These are phyloP conservation scores for Budorcas taxicolor DNA, from an alignment of 2,113 vertebrate genomes.

Conservation along the genomic window DNA sequence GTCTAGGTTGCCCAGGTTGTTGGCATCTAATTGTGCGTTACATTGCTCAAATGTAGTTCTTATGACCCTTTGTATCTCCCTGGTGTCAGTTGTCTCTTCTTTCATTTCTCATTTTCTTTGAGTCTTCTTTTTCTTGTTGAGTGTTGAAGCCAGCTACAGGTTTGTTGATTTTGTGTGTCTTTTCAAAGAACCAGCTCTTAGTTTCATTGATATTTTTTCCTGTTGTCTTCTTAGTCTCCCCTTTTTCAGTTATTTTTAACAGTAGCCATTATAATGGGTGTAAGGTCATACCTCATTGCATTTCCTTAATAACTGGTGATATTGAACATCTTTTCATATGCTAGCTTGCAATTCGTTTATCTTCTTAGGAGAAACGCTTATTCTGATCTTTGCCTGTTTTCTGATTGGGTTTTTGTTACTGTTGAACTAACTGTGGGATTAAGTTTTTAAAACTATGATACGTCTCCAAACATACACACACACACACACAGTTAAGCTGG, in stretches of 20 bases:
- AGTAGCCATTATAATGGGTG: not conserved
- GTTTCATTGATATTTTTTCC: not conserved
- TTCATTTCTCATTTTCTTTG: not conserved
- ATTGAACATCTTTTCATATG: not conserved
- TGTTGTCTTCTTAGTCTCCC: not conserved
- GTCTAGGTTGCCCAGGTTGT: not conserved
- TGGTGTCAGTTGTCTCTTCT: not conserved
- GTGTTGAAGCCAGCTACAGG: not conserved
- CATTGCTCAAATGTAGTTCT: not conserved
- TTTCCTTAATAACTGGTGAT: not conserved
- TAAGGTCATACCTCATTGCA: not conserved
- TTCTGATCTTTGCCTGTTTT: not conserved
- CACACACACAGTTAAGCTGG: not conserved
- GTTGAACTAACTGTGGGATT: not conserved
- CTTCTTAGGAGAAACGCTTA: not conserved
- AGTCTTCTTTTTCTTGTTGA: not conserved
- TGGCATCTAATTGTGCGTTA: not conserved
- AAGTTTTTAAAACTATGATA: not conserved
- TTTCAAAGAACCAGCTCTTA: not conserved
- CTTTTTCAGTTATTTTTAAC: not conserved
- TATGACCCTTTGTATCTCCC: not conserved
- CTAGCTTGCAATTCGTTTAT: not conserved
- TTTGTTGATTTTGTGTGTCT: not conserved
- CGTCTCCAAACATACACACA: not conserved
- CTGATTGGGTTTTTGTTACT: not conserved